A percentile compares a stretch with the other conserved stretches of the same genome.
These are phyloP conservation scores for Bhutanitis thaidina DNA, from an alignment of 2,888 invertebrate genomes.

Conservation along the genomic window DNA sequence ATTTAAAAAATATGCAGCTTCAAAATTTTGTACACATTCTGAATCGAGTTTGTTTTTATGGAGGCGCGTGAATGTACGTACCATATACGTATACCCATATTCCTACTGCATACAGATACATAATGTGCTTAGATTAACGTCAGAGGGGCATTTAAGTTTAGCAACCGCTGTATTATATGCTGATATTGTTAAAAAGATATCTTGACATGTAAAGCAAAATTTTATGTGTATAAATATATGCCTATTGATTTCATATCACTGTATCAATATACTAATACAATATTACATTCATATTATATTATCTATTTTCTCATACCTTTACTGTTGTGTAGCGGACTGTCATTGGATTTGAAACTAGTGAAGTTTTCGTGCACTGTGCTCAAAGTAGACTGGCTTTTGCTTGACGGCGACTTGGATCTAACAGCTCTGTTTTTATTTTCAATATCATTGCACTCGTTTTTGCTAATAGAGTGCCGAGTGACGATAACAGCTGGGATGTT, in stretches of 20 bases:
- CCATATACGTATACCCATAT: too few relatives aligned
- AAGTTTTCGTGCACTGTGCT: conserved; percentile 64
- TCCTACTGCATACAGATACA: too few relatives aligned
- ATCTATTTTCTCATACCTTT: conserved; percentile 43
- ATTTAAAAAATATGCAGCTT: too few relatives aligned
- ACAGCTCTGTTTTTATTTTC: conserved; percentile 26
- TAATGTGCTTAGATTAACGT: too few relatives aligned
- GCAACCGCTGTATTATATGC: too few relatives aligned
- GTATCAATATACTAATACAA: neutral
- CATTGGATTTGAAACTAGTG: conserved; percentile 52
- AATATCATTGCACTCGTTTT: conserved; percentile 27
- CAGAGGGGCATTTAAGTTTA: too few relatives aligned
- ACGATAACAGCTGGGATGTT: conserved; percentile 43
- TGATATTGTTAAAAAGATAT: too few relatives aligned
- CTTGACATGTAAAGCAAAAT: too few relatives aligned
- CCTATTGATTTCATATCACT: neutral
- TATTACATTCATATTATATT: too few relatives aligned
- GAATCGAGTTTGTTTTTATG: too few relatives aligned
- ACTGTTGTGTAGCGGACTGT: conserved; percentile 48
- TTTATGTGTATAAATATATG: neutral
- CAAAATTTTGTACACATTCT: too few relatives aligned
- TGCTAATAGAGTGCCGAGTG: conserved; percentile 30
- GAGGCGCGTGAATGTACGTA: too few relatives aligned
- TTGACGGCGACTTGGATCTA: conserved; percentile 59
- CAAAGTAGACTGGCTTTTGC: conserved; percentile 58